A percentile compares a stretch with the other conserved stretches of the same genome.
phyloP scores from a whole-genome alignment of 2,888 invertebrate species.

The Papilio gigon region DNA sequence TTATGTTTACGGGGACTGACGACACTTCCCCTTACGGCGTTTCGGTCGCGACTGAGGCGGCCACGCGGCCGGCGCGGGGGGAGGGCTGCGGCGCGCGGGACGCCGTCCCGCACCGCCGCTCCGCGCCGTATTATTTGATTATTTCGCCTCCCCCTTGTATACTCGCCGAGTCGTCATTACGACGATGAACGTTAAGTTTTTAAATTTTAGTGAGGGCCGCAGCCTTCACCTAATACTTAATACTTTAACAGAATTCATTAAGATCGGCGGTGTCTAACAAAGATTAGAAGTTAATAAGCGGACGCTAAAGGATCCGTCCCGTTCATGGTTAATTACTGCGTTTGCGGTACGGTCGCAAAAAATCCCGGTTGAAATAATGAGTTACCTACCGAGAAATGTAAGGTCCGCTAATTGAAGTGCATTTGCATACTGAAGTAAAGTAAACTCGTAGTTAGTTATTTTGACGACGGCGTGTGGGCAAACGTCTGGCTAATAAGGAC shows the following conservation, averaged over 20 bases:
- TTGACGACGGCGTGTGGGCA: conserved; percentile 66
- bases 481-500: conserved; percentile 54
- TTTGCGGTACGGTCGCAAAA: conserved; percentile 65
- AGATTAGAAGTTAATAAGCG: conserved; percentile 80
- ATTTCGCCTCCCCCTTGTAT: conserved; percentile 83
- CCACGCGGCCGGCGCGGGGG: conserved; percentile 68
- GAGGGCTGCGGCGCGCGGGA: conserved; percentile 53
- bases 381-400: conserved; percentile 73
- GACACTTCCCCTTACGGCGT: conserved; percentile 77
- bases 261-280: conserved; percentile 71
- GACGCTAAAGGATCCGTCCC: conserved; percentile 71
- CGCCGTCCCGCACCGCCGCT: conserved; percentile 64
- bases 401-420: conserved; percentile 77
- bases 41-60: conserved; percentile 79
- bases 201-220: conserved; percentile 78
- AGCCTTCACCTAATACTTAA: conserved; percentile 80
- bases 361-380: conserved; percentile 76
- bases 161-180: conserved; percentile 78
- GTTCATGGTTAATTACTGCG: conserved; percentile 75
- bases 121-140: conserved; percentile 81
- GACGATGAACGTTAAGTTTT: conserved; percentile 80
- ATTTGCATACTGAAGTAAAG: conserved; percentile 79
- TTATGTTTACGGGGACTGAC: conserved; percentile 70
- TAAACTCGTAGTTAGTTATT: conserved; percentile 73
- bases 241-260: conserved; percentile 80